phyloP scores from a whole-genome alignment of 2,797 vertebrate species.

The Rhincodon typus region DNA sequence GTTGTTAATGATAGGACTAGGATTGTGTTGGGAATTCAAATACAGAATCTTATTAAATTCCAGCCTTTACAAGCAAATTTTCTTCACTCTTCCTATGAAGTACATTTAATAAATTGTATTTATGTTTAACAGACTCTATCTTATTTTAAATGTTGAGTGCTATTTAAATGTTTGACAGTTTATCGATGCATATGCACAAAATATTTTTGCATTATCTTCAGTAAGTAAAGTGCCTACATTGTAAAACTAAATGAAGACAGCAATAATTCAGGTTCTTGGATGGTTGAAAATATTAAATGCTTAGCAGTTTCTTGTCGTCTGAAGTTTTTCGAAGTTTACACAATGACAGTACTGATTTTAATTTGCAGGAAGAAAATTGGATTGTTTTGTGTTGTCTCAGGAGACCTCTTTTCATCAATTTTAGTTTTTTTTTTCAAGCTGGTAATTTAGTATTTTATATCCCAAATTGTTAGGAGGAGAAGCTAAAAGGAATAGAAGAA shows the following conservation, averaged over 20 bases:
- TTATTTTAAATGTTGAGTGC: background rate
- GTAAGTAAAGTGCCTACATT: background rate
- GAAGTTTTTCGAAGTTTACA: background rate
- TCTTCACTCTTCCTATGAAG: background rate
- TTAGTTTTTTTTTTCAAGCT: background rate
- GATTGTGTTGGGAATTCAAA: slow-evolving; percentile 51
- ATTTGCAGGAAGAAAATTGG: background rate
- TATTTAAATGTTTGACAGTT: slow-evolving; percentile 10
- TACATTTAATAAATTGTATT: slow-evolving; percentile 33
- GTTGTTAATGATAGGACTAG: slow-evolving; percentile 54
- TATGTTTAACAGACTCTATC: background rate
- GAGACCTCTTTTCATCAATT: background rate
- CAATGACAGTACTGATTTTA: background rate
- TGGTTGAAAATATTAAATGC: background rate
- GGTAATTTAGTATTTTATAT: background rate
- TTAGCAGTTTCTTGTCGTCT: background rate
- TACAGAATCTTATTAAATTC: slow-evolving; percentile 30
- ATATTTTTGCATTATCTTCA: background rate
- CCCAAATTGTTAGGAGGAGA: background rate
- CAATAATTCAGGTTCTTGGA: background rate
- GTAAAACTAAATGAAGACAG: background rate
- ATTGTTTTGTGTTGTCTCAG: background rate
- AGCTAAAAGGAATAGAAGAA: background rate
- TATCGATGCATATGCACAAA: background rate
- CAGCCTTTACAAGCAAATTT: slow-evolving; percentile 10